Evolutionary conservation across 2,888 invertebrate genomes (phyloP), one percentile per base, ranked within the genome.

Genomic region (Epistrophe grossulariae): DNA sequence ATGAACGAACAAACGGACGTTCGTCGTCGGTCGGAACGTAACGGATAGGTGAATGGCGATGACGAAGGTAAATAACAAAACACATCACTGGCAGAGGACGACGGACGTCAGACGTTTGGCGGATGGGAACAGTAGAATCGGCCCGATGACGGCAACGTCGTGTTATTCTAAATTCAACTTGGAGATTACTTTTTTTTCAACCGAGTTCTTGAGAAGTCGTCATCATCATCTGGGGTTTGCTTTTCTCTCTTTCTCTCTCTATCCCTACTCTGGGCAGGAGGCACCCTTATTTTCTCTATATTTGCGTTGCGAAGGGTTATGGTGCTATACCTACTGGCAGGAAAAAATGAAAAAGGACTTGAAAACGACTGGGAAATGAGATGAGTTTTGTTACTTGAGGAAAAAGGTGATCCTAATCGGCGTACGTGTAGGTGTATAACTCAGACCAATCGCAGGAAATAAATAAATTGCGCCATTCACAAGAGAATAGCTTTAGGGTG

Each of bases 401-500:
- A 10, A 57, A 31, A 24, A 28, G 66, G 57, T 59, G 19, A 50
- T 66, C 19, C 17, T 48, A 28, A 71, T 43, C 59, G 17, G 38
- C 52, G 28, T 55, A 31, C 55, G 64, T 71, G 64, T 76, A 64
- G 40, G 40, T 62, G 15, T 68, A 66, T 66, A 59, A 82, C 28
- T 7, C n/a, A 24, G 57, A 66, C 74, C 76, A 76, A 68, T 79
- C 71, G 60, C 31, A 79, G 76, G 38, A 87, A 83, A 76, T 83
- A 76, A 79, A 87, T 87, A 55, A 87, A 83, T 83, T 87, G 60
- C 83, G 55, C 71, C 78, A 82, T 79, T 76, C 40, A 59, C 55
- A 40, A 68, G 24, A 59, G 11, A 35, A 62, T 60, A 24, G 17
- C 50, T 50, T 24, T 24, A 28, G 24, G 62, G 31, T 24, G 35